Conservation (phyloP, 2,113 vertebrate genomes). For the Urocolius indicus region DNA sequence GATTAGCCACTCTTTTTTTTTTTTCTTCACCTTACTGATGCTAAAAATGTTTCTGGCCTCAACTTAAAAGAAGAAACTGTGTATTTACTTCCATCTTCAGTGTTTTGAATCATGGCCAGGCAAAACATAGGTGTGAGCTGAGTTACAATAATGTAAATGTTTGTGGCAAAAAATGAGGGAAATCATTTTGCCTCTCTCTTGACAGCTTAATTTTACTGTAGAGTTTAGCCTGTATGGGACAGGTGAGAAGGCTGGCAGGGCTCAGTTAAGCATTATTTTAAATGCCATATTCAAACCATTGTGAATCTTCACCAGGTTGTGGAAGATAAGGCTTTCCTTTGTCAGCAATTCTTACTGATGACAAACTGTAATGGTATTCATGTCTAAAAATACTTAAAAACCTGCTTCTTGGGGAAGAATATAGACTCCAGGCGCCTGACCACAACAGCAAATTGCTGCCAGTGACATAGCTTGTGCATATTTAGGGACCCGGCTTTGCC, state of each 20-base stretch:
- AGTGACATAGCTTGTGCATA: slow-evolving; percentile 41
- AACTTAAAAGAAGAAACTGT: neutral
- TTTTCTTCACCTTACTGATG: neutral
- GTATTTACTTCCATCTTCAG: neutral
- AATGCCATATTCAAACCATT: neutral
- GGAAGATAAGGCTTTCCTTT: neutral
- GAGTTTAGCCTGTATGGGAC: neutral
- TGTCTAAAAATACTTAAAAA: slow-evolving; percentile 48
- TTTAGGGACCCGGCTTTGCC: slow-evolving; percentile 48
- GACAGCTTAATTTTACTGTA: neutral
- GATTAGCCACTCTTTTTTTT: neutral
- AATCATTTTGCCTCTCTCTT: neutral
- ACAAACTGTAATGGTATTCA: slow-evolving; percentile 20
- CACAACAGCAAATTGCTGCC: slow-evolving; percentile 54
- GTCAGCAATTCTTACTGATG: neutral
- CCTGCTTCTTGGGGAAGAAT: slow-evolving; percentile 9
- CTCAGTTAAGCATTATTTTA: neutral
- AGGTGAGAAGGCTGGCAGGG: neutral
- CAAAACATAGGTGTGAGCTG: neutral
- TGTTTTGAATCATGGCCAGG: neutral
- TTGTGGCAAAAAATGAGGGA: neutral
- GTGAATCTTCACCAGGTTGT: neutral
- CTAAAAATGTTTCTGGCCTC: neutral
- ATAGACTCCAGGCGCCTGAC: slow-evolving; percentile 11
- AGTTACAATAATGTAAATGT: neutral